Conservation (phyloP, 2,888 invertebrate species). For the Arenicola marina region DNA sequence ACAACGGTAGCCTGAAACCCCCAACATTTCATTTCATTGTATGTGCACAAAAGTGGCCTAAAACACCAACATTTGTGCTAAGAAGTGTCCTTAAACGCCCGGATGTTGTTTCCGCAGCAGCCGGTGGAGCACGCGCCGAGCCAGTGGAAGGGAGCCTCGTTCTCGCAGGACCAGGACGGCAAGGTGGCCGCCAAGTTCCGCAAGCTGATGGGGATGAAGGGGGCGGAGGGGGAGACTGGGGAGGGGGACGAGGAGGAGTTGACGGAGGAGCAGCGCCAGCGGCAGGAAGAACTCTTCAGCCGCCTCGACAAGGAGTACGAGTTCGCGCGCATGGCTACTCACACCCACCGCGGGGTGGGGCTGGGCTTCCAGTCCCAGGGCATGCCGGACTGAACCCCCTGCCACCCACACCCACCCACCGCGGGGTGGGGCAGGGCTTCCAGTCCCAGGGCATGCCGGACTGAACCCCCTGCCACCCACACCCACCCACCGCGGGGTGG, state of each 20-base stretch:
- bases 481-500: conserved; percentile 83
- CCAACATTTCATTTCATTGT: no score
- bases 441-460: conserved; percentile 19
- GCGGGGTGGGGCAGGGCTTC: conserved; percentile 67
- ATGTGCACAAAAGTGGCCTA: no score
- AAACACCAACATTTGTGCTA: no score
- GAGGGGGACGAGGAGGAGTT: conserved; percentile 37
- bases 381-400: no score
- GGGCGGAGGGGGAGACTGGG: conserved; percentile 39
- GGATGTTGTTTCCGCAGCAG: no score
- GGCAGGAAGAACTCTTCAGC: conserved; percentile 77
- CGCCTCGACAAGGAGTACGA: conserved; percentile 96
- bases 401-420: conserved; percentile 95
- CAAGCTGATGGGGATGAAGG: conserved; percentile 80
- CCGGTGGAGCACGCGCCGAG: background rate
- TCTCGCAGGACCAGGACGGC: conserved; percentile 89
- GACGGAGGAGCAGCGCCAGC: conserved; percentile 46
- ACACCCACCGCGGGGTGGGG: conserved; percentile 80
- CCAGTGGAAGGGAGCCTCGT: conserved; percentile 69
- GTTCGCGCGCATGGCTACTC: conserved; percentile 91
- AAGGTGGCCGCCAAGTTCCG: conserved; percentile 91
- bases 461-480: no score
- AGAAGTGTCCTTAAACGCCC: no score
- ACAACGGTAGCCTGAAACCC: no score
- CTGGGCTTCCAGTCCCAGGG: conserved; percentile 54